A percentile compares a stretch with the other conserved stretches of the same genome.
Evolutionary conservation across 2,888 invertebrate species (phyloP).

Genomic region (Gasteruption jaculator): DNA sequence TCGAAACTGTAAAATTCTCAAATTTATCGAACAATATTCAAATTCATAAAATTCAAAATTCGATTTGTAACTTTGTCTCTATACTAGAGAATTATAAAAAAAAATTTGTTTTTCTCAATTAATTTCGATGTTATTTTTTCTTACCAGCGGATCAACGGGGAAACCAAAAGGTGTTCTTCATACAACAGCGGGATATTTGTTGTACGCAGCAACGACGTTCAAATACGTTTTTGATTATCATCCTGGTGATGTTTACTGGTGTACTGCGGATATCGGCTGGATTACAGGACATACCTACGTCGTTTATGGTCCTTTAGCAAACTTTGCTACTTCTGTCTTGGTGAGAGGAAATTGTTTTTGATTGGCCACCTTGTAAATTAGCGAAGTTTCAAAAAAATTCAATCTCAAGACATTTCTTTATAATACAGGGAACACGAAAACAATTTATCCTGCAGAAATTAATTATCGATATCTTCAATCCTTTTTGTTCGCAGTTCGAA

Average conservation of each 20-base stretch:
- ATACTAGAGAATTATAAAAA: not conserved
- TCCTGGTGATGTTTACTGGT: slow-evolving; percentile 82
- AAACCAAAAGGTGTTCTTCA: slow-evolving; percentile 98
- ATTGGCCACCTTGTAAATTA: not conserved
- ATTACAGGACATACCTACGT: slow-evolving; percentile 93
- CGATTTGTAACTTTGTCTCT: too few species aligned
- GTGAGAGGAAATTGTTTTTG: slow-evolving; percentile 56
- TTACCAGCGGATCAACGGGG: slow-evolving; percentile 82
- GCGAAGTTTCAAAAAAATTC: too few species aligned
- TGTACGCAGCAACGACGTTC: slow-evolving; percentile 90
- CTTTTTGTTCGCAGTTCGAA: slow-evolving; percentile 72
- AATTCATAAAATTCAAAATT: not conserved
- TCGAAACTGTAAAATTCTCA: too few species aligned
- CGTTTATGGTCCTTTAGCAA: slow-evolving; percentile 91
- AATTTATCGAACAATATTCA: too few species aligned
- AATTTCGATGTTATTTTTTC: not conserved
- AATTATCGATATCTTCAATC: slow-evolving; percentile 2
- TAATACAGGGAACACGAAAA: too few species aligned
- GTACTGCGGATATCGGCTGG: slow-evolving; percentile 96
- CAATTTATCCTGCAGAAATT: too few species aligned
- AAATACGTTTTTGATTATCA: slow-evolving; percentile 94
- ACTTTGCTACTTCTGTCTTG: slow-evolving; percentile 90
- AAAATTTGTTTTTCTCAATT: not conserved
- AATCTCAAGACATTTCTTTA: too few species aligned
- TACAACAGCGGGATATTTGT: slow-evolving; percentile 89